A percentile compares a stretch with the other conserved stretches of the same genome.
phyloP scores from a whole-genome alignment of 2,888 invertebrate genomes.

The Caenorhabditis parvicauda region DNA sequence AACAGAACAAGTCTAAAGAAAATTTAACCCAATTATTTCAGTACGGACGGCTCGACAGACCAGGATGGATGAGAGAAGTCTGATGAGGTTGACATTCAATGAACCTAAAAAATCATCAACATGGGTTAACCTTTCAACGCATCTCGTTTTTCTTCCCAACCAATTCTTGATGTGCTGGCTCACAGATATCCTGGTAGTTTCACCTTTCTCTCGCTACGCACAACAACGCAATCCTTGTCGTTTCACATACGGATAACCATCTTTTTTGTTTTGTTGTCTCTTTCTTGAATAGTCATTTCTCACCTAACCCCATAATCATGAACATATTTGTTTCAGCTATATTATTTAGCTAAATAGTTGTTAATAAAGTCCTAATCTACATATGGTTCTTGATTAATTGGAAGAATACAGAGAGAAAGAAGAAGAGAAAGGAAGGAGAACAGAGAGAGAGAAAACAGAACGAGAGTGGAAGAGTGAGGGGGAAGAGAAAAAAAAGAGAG shows the following conservation, averaged over 20 bases:
- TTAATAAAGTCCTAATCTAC: too few relatives aligned
- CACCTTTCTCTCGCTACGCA: neutral
- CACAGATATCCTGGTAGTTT: conserved; percentile 22
- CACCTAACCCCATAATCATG: neutral
- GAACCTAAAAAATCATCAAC: neutral
- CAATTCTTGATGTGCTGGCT: conserved; percentile 26
- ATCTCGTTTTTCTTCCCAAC: neutral
- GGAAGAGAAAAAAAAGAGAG: neutral
- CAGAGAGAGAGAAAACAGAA: neutral
- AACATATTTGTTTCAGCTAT: neutral
- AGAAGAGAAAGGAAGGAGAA: neutral
- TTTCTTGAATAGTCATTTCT: neutral
- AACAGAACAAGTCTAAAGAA: neutral
- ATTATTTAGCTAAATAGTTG: neutral
- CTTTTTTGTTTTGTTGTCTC: conserved; percentile 4
- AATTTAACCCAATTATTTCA: too few relatives aligned
- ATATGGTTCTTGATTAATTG: conserved; percentile 1
- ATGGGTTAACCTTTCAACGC: neutral
- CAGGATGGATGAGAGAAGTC: conserved; percentile 51
- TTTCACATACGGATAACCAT: conserved; percentile 6
- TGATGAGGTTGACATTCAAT: conserved; percentile 3
- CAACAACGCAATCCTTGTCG: too few relatives aligned
- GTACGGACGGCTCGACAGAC: conserved; percentile 51
- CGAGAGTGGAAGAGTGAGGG: neutral
- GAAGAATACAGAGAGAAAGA: conserved; percentile 12